A percentile compares a stretch with the other conserved stretches of the same genome.
These are phyloP conservation scores for Rachycentron canadum DNA, from an alignment of 2,797 vertebrate species.

Conservation along the genomic window DNA sequence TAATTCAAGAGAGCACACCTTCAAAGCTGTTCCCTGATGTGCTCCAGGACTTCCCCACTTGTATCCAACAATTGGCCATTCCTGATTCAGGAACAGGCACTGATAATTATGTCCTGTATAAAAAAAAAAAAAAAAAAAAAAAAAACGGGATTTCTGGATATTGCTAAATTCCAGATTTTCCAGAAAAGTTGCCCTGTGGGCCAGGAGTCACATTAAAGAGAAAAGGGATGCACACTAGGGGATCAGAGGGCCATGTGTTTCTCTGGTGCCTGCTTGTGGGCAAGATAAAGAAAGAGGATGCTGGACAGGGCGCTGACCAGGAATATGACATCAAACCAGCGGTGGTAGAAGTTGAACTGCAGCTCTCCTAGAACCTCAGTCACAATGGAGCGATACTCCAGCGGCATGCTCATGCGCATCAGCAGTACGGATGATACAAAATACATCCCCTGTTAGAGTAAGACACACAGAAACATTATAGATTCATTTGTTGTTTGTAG, in stretches of 20 bases:
- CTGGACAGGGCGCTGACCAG: constrained; percentile 98
- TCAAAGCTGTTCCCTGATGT: constrained; percentile 19
- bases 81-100: constrained; percentile 84
- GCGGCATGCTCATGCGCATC: constrained; percentile 99
- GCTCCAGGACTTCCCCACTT: constrained; percentile 27
- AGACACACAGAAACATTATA: constrained; percentile 4
- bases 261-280: constrained; percentile 98
- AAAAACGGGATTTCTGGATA: constrained; percentile 29
- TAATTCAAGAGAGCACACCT: constrained; percentile 30
- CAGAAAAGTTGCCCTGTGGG: constrained; percentile 20
- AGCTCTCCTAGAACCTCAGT: constrained; percentile 96
- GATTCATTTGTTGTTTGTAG: neutral
- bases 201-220: constrained; percentile 17
- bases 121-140: constrained; percentile 19
- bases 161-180: constrained; percentile 37
- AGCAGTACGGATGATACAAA: constrained; percentile 97
- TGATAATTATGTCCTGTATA: constrained; percentile 39
- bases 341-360: constrained; percentile 99
- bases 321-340: constrained; percentile 99
- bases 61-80: constrained; percentile 50
- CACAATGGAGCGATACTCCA: constrained; percentile 96
- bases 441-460: constrained; percentile 92
- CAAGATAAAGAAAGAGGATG: constrained; percentile 98
- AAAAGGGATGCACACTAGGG: neutral
- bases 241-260: constrained; percentile 92